phyloP scores from a whole-genome alignment of 1,140 invertebrate genomes.

The Pseudomyrmex gracilis region DNA sequence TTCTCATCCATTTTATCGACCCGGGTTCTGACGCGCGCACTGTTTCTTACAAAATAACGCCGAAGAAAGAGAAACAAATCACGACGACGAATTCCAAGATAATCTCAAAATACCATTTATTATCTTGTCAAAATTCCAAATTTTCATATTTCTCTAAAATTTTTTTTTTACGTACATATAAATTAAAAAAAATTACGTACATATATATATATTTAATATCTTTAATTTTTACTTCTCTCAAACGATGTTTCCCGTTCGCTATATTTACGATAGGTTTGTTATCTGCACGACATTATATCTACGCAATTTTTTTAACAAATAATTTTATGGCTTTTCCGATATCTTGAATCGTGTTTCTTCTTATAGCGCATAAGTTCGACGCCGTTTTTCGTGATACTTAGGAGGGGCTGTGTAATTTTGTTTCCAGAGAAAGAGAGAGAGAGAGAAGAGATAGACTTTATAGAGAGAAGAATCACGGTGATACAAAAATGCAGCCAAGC shows the following conservation, averaged over 20 bases:
- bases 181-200: too few species aligned
- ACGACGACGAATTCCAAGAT: constrained; percentile 69
- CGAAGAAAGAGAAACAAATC: constrained; percentile 54
- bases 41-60: constrained; percentile 55
- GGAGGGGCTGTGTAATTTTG: constrained; percentile 4
- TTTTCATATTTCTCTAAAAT: not conserved
- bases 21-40: constrained; percentile 79
- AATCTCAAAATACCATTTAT: constrained; percentile 14
- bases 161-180: not conserved
- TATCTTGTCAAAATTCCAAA: not conserved
- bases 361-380: constrained; percentile 49
- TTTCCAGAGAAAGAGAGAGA: not conserved
- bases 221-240: not conserved
- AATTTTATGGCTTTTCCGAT: constrained; percentile 64
- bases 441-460: not conserved
- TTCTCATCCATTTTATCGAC: constrained; percentile 78
- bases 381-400: constrained; percentile 8
- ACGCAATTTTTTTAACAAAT: constrained; percentile 42
- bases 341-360: constrained; percentile 52
- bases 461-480: not conserved
- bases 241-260: constrained; percentile 12
- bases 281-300: constrained; percentile 31
- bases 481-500: constrained; percentile 17
- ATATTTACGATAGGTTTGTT: constrained; percentile 57
- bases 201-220: too few species aligned